Base-by-base conservation (phyloP, 2,888 invertebrate genomes). In the Willowsia nigromaculata region DNA sequence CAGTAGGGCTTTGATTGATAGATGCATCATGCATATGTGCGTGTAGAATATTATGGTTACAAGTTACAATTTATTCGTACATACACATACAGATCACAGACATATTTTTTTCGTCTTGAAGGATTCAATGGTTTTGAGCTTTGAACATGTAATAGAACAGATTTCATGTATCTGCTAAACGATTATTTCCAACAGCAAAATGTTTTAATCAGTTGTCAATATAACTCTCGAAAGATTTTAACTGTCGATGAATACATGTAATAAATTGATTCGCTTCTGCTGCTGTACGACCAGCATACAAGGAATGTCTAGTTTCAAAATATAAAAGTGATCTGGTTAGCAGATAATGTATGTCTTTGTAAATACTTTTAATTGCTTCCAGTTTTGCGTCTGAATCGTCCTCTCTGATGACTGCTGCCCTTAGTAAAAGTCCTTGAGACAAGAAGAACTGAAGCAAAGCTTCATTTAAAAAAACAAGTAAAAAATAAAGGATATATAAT, bases 371-470 rank as follows among this genome's bases (percentile, higher is more conserved):
- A 9, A 40, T 30, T n/a, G 13, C 40, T 50, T 80, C 59, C n/a
- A 33, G 47, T 18, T 71, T 25, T 13, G 56, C 86, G 6, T 88
- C 78, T 43, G 74, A 47, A 50, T 25, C 6, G n/a, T 13, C 0
- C 1, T 22, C 15, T 62, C n/a, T 68, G 25, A 25, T 59, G 22
- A 47, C 37, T 13, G 47, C 80, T 47, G 74, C 68, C 15, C 65
- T 50, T 13, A 89, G 37, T 18, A 56, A 18, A 15, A 91, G 85
- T 9, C 88, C 90, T 91, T 91, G 90, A 7, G 90, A 80, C n/a
- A 90, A 62, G 43, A 83, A 90, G 53, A 88, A 90, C 37, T 91
- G 90, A 15, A 90, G 85, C n/a, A 84, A 74, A 53, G 91, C 91
- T 91, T 6, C 56, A 68, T 40, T 2, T 6, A 56, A 56, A 68